Conservation (phyloP, 2,888 invertebrate species). For the Pristionchus fissidentatus region DNA sequence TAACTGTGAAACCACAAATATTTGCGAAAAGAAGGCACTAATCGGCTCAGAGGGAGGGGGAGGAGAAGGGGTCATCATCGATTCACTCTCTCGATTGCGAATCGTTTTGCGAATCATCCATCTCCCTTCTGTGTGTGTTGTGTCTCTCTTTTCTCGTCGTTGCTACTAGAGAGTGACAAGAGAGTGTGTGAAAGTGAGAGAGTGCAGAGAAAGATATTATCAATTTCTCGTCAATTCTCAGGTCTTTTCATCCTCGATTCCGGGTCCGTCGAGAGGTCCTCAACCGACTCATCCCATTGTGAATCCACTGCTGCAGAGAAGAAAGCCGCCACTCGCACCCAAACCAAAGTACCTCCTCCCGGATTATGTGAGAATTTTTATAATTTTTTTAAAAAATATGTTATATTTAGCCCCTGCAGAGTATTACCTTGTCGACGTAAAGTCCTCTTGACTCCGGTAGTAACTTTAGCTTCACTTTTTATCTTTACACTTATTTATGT, state of each 20-base stretch:
- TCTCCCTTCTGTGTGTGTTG: too few species aligned
- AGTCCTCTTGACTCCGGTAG: too few species aligned
- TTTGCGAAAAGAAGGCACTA: background rate
- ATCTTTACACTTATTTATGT: too few species aligned
- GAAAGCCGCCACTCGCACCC: conserved; percentile 36
- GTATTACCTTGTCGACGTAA: too few species aligned
- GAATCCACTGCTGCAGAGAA: background rate
- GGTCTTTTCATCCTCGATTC: background rate
- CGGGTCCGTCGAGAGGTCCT: background rate
- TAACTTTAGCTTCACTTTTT: too few species aligned
- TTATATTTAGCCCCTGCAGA: too few species aligned
- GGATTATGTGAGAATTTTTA: background rate
- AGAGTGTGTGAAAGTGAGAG: background rate
- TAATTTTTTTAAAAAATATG: background rate
- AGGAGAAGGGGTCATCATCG: conserved; percentile 1
- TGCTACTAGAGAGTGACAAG: too few species aligned
- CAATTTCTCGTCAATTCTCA: background rate
- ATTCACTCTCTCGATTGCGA: too few species aligned
- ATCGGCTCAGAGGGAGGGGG: conserved; percentile 3
- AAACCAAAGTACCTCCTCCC: conserved; percentile 29
- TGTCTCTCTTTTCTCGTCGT: too few species aligned
- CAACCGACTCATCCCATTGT: background rate
- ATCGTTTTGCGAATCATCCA: conserved; percentile 3
- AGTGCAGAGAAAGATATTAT: background rate
- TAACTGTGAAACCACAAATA: too few species aligned